Percentiles rank a stretch among this genome's conserved stretches.
These are phyloP conservation scores for Gymnothorax javanicus DNA, from an alignment of 2,797 vertebrate species.

Conservation along the genomic window DNA sequence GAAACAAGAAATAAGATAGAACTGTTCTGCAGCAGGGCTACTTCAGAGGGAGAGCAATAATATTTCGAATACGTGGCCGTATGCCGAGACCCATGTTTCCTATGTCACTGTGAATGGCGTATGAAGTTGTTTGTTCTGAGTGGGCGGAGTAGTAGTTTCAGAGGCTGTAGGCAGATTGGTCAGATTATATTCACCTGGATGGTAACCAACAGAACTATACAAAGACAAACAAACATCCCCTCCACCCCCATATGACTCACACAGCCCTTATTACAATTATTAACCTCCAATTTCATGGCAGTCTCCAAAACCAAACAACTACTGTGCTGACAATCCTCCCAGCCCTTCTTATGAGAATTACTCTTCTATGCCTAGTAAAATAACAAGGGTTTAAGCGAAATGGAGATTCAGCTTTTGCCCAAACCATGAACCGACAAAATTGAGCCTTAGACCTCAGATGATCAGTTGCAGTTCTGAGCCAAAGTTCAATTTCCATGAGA, in stretches of 20 bases:
- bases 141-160: constrained; percentile 30
- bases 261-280: background rate
- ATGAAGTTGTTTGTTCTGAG: background rate
- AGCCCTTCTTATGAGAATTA: background rate
- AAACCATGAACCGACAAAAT: background rate
- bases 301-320: background rate
- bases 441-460: background rate
- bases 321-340: background rate
- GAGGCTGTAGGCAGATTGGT: constrained; percentile 29
- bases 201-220: background rate
- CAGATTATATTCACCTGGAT: background rate
- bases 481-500: background rate
- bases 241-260: background rate
- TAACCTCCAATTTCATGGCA: background rate
- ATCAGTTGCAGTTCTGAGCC: background rate
- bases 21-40: background rate
- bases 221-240: constrained; percentile 6
- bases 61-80: background rate
- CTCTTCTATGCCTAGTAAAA: background rate
- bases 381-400: background rate
- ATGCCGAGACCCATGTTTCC: background rate
- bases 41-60: background rate
- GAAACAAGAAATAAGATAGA: background rate
- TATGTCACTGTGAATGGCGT: background rate
- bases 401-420: background rate